phyloP scores from a whole-genome alignment of 2,797 vertebrate species.

The Sarcophilus harrisii region DNA sequence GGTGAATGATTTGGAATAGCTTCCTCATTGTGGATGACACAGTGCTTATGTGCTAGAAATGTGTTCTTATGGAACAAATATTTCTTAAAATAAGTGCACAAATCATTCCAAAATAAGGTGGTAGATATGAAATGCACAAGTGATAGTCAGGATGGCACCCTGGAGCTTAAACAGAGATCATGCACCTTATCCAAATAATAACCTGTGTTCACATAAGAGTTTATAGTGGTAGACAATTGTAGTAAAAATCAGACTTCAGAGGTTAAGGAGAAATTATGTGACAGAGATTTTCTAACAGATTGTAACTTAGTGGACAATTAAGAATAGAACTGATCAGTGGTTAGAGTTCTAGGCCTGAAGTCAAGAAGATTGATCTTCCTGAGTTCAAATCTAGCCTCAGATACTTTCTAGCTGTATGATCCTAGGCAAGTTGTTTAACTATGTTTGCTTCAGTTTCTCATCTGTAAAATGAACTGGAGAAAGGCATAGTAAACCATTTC shows the following conservation, averaged over 20 bases:
- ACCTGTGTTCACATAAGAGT: neutral
- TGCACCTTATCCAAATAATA: neutral
- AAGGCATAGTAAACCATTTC: neutral
- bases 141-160: neutral
- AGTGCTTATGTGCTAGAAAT: neutral
- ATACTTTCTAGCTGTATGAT: neutral
- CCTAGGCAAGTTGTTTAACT: neutral
- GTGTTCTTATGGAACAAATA: neutral
- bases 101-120: neutral
- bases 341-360: neutral
- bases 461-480: neutral
- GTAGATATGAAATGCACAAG: neutral
- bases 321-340: neutral
- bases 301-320: neutral
- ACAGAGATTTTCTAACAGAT: neutral
- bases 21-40: neutral
- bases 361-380: neutral
- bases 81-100: neutral
- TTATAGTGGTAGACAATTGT: neutral
- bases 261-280: neutral
- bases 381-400: neutral
- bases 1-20: neutral
- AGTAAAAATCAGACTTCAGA: neutral
- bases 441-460: neutral
- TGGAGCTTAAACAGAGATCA: neutral